Evolutionary conservation across 2,797 vertebrate species (phyloP), one percentile per base, ranked within the genome.

Genomic region (Neoniphon sammara): DNA sequence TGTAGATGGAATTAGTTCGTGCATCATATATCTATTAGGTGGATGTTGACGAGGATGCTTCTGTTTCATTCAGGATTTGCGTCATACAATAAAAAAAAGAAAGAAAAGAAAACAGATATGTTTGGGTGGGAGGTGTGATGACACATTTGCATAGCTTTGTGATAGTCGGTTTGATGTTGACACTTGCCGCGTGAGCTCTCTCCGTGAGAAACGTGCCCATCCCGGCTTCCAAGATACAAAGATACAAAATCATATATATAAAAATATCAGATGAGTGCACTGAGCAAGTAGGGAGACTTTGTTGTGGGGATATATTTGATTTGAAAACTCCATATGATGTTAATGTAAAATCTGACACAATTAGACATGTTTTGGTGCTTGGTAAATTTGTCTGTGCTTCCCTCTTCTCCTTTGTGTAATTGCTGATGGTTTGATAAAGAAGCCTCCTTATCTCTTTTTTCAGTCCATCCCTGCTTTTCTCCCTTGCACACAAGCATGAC

Each of bases 101-200:
- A 88, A 73, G 75, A 82, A n/a, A n/a, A n/a, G n/a, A n/a, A n/a
- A n/a, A n/a, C 30, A 80, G 75, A 73, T 31, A 0, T 1, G 27
- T 79, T 70, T 34, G 42, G 59, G 54, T 59, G 59, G 42, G 42
- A 65, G 50, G 52, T 3, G 47, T 55, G 83, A 83, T 86, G 53
- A 84, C 49, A 67, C 58, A 87, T 89, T 86, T 85, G 71, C 75
- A 88, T 79, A 77, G 36, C 65, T 84, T 83, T 80, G 85, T 75
- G 61, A 30, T 65, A 63, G 75, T 81, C 67, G 9, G 60, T 77
- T 66, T 75, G 79, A 80, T 78, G 66, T 58, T 83, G 84, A 83
- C 27, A 79, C 70, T 54, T 75, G 64, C 58, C 20, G 23, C 66
- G 68, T 66, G 73, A 81, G 73, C 65, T 71, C 75, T 70, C 79